Evolutionary conservation across 2,888 invertebrate genomes (phyloP), one percentile per base, ranked within the genome.

Genomic region (Aporophyla nigra): DNA sequence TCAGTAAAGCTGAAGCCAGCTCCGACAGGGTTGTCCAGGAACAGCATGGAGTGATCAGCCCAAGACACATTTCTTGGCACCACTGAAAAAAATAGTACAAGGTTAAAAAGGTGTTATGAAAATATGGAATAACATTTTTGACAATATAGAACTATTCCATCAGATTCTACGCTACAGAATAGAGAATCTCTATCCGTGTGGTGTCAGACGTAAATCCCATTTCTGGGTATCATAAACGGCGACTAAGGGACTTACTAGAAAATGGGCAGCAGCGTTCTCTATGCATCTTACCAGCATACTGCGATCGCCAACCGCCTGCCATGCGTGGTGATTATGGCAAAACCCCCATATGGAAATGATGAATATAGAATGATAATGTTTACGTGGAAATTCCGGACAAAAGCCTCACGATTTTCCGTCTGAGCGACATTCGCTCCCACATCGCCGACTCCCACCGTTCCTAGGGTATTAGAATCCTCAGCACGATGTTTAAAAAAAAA

Each of bases 11-110:
- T 97, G 89, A 97, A 97, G 1, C 97, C 97, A 33, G 97, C 95
- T 0, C 97, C 97, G 2, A 97, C 97, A 0, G 97, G 97, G 87
- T 97, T 97, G 87, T 97, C 97, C 62, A 97, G 94, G 90, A 97
- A 97, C 51, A 97, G 84, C 80, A 97, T 85, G 5, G 97, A 97
- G 87, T 97, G 97, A 63, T 97, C 95, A 66, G 96, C 96, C 97
- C 97, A 97, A 0, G 97, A 76, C 4, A 83, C 61, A 5, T 84
- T 79, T 71, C 87, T 78, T 40, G 33, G 61, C 5, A 59, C 74
- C 68, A 86, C 83, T 83, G 80, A 24, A 83, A 86, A 19, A 21
- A 5, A 40, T 40, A 33, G 5, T 19, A 1, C 14, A 21, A 27
- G 24, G 9, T 16, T 1, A 46, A 27, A 14, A 46, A 43, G 33